These are phyloP conservation scores for Tenebrosternarchus preto DNA, from an alignment of 2,113 vertebrate genomes.

Conservation along the genomic window DNA sequence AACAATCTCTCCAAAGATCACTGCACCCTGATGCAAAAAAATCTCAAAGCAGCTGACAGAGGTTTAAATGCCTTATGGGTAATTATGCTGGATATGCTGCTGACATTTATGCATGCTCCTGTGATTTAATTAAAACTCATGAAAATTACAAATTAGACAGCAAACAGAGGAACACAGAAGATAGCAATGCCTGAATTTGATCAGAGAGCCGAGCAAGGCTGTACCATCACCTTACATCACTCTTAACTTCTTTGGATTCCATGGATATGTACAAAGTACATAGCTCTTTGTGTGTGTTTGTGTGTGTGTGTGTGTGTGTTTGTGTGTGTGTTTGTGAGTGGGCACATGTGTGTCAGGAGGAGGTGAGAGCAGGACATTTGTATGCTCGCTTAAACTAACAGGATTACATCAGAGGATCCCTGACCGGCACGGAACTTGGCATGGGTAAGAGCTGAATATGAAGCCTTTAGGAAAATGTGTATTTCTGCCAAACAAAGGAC, in stretches of 20 bases:
- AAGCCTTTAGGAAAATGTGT: slow-evolving; percentile 30
- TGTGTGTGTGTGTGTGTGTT: background rate
- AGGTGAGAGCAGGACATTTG: slow-evolving; percentile 40
- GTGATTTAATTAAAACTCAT: slow-evolving; percentile 34
- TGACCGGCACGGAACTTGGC: slow-evolving; percentile 49
- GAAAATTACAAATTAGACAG: slow-evolving; percentile 20
- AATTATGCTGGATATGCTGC: slow-evolving; percentile 26
- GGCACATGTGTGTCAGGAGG: slow-evolving; percentile 30
- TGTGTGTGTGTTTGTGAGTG: slow-evolving; percentile 9
- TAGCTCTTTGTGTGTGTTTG: background rate
- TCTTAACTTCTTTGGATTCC: background rate
- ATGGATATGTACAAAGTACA: too few relatives aligned
- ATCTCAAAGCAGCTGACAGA: slow-evolving; percentile 15
- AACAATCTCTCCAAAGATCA: background rate
- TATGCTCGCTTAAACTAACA: slow-evolving; percentile 51
- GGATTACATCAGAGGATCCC: slow-evolving; percentile 52
- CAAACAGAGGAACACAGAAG: background rate
- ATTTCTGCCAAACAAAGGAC: slow-evolving; percentile 31
- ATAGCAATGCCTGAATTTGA: background rate
- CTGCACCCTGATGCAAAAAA: background rate
- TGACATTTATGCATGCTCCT: slow-evolving; percentile 31
- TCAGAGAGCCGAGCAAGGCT: background rate
- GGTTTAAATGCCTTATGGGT: background rate
- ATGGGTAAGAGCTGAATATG: slow-evolving; percentile 32
- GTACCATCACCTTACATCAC: background rate